A percentile compares a stretch with the other conserved stretches of the same genome.
Evolutionary conservation across 1,140 invertebrate species (phyloP).

Genomic region (Zaprionus gabonicus): DNA sequence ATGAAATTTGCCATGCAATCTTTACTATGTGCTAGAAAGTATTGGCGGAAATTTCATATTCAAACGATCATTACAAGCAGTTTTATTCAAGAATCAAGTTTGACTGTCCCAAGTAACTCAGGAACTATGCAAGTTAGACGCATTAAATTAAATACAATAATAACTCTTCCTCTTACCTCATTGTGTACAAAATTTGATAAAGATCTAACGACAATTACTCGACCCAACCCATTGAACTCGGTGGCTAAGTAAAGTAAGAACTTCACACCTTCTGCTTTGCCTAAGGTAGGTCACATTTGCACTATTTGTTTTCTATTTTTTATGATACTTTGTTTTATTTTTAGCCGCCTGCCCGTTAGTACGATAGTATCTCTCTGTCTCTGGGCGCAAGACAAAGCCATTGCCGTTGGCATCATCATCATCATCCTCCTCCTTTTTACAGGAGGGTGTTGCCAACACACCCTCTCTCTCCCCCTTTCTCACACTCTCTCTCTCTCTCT

Average conservation of each 20-base stretch:
- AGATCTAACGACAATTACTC: not conserved
- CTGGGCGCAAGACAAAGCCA: constrained; percentile 38
- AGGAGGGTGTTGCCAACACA: not conserved
- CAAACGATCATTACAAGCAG: not conserved
- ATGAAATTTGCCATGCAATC: not conserved
- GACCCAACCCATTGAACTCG: not conserved
- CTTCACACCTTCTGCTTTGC: not conserved
- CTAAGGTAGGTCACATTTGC: constrained; percentile 6
- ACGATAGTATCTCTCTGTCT: not conserved
- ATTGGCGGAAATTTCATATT: not conserved
- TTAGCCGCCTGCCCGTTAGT: constrained; percentile 14
- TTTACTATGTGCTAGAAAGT: not conserved
- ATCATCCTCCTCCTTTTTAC: constrained; percentile 10
- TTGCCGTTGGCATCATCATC: constrained; percentile 29
- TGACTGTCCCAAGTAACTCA: not conserved
- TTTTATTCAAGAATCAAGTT: not conserved
- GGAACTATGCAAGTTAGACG: not conserved
- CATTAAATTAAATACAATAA: not conserved
- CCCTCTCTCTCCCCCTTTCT: not conserved
- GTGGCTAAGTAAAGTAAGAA: not conserved
- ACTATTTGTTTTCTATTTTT: constrained; percentile 23
- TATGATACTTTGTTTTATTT: constrained; percentile 24
- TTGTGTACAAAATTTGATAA: not conserved
- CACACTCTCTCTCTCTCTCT: no score
- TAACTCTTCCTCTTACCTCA: not conserved